These are phyloP conservation scores for Agriopis marginaria DNA, from an alignment of 2,888 invertebrate species.

Conservation along the genomic window DNA sequence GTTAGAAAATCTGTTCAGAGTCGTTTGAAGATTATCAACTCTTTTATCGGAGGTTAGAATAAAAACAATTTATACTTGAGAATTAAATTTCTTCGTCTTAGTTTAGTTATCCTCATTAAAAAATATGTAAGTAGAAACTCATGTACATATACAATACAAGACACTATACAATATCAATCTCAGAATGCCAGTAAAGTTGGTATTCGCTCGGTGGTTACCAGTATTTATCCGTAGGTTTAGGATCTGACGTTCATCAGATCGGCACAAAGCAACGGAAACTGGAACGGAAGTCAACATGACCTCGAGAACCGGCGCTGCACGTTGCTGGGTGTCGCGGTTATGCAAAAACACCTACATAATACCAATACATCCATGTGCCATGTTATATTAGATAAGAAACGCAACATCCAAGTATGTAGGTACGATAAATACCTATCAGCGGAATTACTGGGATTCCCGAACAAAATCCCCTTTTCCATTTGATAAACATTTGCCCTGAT, in stretches of 20 bases:
- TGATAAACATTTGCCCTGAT: background rate
- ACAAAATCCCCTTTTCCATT: background rate
- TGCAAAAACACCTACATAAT: constrained; percentile 30
- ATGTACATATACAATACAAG: too few relatives aligned
- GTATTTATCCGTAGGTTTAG: constrained; percentile 8
- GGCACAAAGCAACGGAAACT: constrained; percentile 46
- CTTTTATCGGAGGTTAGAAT: too few relatives aligned
- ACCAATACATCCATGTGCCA: constrained; percentile 15
- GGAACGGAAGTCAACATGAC: constrained; percentile 48
- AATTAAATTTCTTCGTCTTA: too few relatives aligned
- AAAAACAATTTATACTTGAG: too few relatives aligned
- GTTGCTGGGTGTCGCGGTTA: constrained; percentile 31
- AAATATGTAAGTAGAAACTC: too few relatives aligned
- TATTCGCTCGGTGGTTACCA: constrained; percentile 1
- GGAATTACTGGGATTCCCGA: background rate
- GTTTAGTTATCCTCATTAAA: too few relatives aligned
- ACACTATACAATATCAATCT: too few relatives aligned
- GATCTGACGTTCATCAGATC: constrained; percentile 46
- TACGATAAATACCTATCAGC: background rate
- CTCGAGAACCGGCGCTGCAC: constrained; percentile 39
- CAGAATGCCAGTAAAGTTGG: background rate
- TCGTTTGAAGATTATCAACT: too few relatives aligned
- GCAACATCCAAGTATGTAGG: background rate
- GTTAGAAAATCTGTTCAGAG: too few relatives aligned
- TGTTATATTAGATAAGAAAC: constrained; percentile 18